Evolutionary conservation across 1,140 invertebrate genomes (phyloP), one percentile per base, ranked within the genome.

Genomic region (Drosophila arawakana): DNA sequence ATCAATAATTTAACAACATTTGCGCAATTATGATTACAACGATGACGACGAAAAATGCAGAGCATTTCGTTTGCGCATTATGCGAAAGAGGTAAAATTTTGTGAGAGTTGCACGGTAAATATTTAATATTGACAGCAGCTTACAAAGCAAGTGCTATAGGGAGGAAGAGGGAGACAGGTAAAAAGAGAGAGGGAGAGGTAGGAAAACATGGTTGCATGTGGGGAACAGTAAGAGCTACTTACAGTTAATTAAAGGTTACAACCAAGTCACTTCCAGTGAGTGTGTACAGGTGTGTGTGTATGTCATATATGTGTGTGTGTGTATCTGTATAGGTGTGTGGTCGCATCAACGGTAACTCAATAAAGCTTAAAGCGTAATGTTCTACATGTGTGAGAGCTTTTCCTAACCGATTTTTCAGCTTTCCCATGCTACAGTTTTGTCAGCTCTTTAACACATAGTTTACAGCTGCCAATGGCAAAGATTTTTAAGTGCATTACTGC

Each of bases 361-460:
- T 86, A 74, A 74, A 77, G 82, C 72, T 75, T 71, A 61, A 57
- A 70, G 52, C 44, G 30, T 35, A 61, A 55, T 54, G 50, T 54
- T 41, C 52, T 37, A 54, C 57, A 61, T 49, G 37, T 44, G 54
- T 35, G 59, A 57, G 43, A 50, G 21, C 21, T 30, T 39, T 62
- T 35, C n/a, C 57, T 5, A 44, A 34, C 15, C 10, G 34, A 30
- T 30, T 41, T 43, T n/a, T 13, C 13, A 3, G 18, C 9, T 13
- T 21, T 2, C 11, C 25, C 13, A 15, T 11, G 37, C 13, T 15
- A 18, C n/a, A 67, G 69, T 62, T 61, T 55, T 80, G 68, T 52
- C 79, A 85, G 82, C 82, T 82, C 79, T 82, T 85, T 86, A 86
- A 88, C 82, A 86, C 82, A 60, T 76, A 73, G 68, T 88, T 73